Percentiles rank a stretch among this genome's conserved stretches.
phyloP scores from a whole-genome alignment of 1,140 invertebrate species.

The Cydia splendana region DNA sequence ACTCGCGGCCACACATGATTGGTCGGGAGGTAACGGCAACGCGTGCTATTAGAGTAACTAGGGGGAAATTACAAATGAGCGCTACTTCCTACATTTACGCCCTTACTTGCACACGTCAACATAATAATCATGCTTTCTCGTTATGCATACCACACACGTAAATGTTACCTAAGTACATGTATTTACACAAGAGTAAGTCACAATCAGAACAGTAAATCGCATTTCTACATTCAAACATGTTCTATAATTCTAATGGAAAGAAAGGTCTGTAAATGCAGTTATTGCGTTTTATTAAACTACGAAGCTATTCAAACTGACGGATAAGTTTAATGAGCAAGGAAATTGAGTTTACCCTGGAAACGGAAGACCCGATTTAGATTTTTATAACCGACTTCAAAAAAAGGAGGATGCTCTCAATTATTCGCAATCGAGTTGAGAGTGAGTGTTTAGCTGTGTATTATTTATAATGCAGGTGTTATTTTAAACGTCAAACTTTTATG shows the following conservation, averaged over 20 bases:
- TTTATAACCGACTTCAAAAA: no score
- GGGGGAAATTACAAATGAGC: conserved; percentile 33
- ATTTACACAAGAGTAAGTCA: conserved; percentile 34
- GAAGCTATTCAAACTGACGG: background rate
- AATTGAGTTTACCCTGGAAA: no score
- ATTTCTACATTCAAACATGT: background rate
- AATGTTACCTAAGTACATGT: conserved; percentile 12
- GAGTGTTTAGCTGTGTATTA: no score
- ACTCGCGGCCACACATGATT: conserved; percentile 4
- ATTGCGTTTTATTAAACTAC: background rate
- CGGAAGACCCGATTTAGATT: no score
- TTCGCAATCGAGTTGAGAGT: no score
- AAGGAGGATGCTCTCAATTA: no score
- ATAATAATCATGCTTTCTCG: conserved; percentile 39
- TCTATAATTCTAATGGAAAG: background rate
- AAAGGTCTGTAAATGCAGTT: background rate
- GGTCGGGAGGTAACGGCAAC: conserved; percentile 34
- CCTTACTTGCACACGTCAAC: conserved; percentile 41
- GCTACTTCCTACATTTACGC: conserved; percentile 32
- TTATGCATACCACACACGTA: conserved; percentile 41
- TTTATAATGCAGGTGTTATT: no score
- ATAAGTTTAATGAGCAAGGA: no score
- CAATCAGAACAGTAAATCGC: conserved; percentile 33
- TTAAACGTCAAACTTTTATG: no score
- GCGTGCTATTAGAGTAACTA: conserved; percentile 32